Evolutionary conservation across 2,113 vertebrate genomes (phyloP), one percentile per base, ranked within the genome.

Genomic region (Heterochromis multidens): DNA sequence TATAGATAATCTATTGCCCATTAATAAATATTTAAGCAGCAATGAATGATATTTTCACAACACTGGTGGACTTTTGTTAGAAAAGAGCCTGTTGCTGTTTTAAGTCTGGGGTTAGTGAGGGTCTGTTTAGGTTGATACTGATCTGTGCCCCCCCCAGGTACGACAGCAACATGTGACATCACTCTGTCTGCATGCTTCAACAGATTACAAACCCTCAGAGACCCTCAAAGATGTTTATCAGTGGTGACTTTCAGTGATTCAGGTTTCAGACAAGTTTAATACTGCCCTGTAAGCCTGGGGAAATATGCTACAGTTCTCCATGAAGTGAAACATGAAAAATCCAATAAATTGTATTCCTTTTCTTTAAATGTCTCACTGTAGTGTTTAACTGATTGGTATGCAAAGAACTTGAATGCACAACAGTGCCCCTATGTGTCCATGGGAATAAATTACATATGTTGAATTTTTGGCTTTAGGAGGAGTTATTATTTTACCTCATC

Each of bases 121-220:
- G 87, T 88, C 78, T 87, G 85, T 95, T 92, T 94, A 83, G 84
- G 52, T 86, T 86, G 91, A 90, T 52, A 92, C 82, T 86, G 72
- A 94, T 93, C 86, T 35, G 2, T 81, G 11, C 61, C 8, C 17
- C 19, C 11, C 61, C 61, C 84, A 92, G 87, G 90, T 90, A 90
- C 90, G 88, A 92, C 85, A 81, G 80, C 58, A 89, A 83, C 88
- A 87, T 84, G 86, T 95, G 93, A 93, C 90, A 91, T 92, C 90
- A 89, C 65, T 91, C 85, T 61, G 94, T 91, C 91, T 87, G 87
- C 91, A 89, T 86, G 80, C 89, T 89, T 84, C 57, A 83, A 70
- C 86, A 89, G 87, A 91, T 92, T 91, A 88, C 84, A 92, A 82
- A 67, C 83, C 86, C 83, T 82, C 35, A 85, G 78, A 87, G 85